Percentiles rank a stretch among this genome's conserved stretches.
phyloP scores from a whole-genome alignment of 2,797 vertebrate genomes.

The Harpagifer antarcticus region DNA sequence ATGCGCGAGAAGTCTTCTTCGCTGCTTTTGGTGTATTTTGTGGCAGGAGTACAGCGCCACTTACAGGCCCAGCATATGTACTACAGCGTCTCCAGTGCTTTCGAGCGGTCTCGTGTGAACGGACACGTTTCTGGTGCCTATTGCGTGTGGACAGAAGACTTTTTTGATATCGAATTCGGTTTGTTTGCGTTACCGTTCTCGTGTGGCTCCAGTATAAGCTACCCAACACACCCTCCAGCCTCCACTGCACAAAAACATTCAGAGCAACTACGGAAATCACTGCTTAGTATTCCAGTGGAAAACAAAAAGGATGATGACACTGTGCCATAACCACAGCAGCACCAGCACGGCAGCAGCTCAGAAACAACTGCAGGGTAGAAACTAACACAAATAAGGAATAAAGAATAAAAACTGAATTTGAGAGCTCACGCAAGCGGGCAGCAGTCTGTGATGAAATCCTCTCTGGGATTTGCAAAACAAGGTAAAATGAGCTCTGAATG shows the following conservation, averaged over 20 bases:
- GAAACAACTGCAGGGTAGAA: constrained; percentile 11
- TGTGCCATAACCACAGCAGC: not conserved
- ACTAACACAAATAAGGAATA: constrained; percentile 13
- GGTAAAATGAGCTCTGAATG: constrained; percentile 51
- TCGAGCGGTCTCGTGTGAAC: too few relatives aligned
- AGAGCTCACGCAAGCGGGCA: constrained; percentile 30
- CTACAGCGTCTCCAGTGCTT: too few relatives aligned
- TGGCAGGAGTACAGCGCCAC: too few relatives aligned
- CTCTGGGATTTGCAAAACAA: constrained; percentile 46
- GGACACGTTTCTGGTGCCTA: too few relatives aligned
- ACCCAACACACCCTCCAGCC: not conserved
- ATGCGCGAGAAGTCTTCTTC: too few relatives aligned
- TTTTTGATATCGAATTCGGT: too few relatives aligned
- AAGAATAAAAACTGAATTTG: constrained; percentile 28
- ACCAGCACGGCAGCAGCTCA: not conserved
- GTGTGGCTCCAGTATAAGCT: too few relatives aligned
- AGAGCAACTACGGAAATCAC: constrained; percentile 8
- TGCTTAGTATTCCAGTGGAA: constrained; percentile 31
- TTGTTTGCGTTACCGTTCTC: too few relatives aligned
- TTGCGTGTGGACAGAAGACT: too few relatives aligned
- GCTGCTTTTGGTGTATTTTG: too few relatives aligned
- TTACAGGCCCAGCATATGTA: too few relatives aligned
- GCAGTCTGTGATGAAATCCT: constrained; percentile 52
- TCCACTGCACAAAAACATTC: not conserved
- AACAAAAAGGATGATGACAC: constrained; percentile 26